Evolutionary conservation across 2,888 invertebrate species (phyloP).

Genomic region (Neoaliturus tenellus): DNA sequence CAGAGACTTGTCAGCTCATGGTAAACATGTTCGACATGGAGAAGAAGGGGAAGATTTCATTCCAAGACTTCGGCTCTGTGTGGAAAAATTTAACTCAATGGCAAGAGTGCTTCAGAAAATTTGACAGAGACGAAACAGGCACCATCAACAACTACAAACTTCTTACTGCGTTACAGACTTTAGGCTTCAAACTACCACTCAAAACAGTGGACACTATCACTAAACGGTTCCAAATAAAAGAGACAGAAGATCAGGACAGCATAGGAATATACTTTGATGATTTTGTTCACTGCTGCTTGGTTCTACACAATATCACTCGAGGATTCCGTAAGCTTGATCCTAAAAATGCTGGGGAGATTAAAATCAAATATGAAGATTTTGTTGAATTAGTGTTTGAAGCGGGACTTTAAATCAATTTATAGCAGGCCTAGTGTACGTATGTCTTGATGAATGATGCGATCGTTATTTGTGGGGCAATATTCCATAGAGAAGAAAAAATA

Average conservation of each 20-base stretch:
- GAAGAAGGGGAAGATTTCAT: constrained; percentile 91
- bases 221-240: constrained; percentile 95
- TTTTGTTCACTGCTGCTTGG: constrained; percentile 96
- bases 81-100: constrained; percentile 99
- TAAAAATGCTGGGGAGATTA: constrained; percentile 96
- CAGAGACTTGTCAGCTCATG: constrained; percentile 97
- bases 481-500: too few species aligned
- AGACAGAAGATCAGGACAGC: constrained; percentile 91
- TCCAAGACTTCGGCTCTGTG: constrained; percentile 96
- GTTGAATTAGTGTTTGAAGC: constrained; percentile 85
- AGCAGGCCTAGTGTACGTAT: too few species aligned
- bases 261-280: constrained; percentile 98
- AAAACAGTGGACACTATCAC: constrained; percentile 87
- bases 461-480: too few species aligned
- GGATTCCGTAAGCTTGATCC: constrained; percentile 93
- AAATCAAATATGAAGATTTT: constrained; percentile 97
- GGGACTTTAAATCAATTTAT: not conserved
- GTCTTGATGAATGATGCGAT: too few species aligned
- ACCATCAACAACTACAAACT: constrained; percentile 95
- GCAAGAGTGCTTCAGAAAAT: constrained; percentile 96
- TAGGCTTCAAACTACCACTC: constrained; percentile 93
- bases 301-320: constrained; percentile 79
- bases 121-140: constrained; percentile 91
- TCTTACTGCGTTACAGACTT: constrained; percentile 91
- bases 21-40: constrained; percentile 88